phyloP scores from a whole-genome alignment of 2,113 vertebrate genomes.

The Nycticebus coucang region DNA sequence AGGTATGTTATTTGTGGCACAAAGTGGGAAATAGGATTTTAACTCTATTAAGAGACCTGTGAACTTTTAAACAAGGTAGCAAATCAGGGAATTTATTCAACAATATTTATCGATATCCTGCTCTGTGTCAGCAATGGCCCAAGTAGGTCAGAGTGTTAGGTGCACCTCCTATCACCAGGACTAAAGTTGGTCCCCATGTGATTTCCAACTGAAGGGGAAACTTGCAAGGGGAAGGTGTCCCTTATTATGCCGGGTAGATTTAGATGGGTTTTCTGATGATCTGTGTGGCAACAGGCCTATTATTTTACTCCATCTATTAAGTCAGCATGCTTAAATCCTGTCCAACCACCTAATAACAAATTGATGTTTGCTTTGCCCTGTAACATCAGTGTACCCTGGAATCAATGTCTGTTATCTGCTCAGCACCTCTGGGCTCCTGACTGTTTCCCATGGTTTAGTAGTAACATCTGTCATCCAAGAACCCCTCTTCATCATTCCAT shows the following conservation, averaged over 20 bases:
- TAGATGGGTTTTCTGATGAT: not conserved
- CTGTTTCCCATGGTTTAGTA: not conserved
- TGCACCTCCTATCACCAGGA: not conserved
- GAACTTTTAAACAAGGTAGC: not conserved
- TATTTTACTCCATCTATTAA: not conserved
- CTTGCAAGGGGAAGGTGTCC: not conserved
- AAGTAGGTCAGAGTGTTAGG: rapidly evolving
- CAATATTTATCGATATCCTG: not conserved
- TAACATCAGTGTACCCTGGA: not conserved
- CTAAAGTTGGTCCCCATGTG: not conserved
- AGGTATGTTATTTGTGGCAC: not conserved
- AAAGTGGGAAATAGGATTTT: not conserved
- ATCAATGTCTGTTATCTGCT: constrained; percentile 45
- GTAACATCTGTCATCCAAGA: constrained; percentile 23
- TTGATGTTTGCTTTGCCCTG: not conserved
- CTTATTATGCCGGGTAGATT: not conserved
- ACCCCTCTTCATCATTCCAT: not conserved
- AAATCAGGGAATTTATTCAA: not conserved
- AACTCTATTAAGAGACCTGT: not conserved
- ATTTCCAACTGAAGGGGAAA: not conserved
- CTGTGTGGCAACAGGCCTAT: not conserved
- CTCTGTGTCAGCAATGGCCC: not conserved
- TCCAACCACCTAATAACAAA: constrained; percentile 10
- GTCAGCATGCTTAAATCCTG: not conserved
- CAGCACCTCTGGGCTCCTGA: constrained; percentile 6